Conservation (phyloP, 2,113 vertebrate species). For the Trogon melanurus region DNA sequence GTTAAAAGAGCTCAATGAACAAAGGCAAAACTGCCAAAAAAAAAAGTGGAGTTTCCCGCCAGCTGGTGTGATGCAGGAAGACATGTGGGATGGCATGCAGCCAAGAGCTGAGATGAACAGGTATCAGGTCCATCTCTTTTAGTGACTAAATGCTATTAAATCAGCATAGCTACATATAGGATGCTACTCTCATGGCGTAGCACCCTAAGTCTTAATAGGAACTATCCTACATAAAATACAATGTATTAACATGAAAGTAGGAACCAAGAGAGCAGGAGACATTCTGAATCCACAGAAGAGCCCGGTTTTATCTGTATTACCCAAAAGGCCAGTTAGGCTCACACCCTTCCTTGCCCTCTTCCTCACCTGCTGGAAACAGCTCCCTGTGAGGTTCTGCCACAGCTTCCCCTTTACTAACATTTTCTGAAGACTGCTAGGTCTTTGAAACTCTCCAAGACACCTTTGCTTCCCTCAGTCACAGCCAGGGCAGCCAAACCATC, state of each 20-base stretch:
- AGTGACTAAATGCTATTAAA: background rate
- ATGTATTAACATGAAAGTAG: background rate
- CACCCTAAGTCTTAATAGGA: background rate
- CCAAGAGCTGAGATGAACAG: background rate
- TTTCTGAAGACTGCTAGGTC: background rate
- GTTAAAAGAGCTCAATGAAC: background rate
- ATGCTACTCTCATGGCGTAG: background rate
- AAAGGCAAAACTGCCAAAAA: background rate
- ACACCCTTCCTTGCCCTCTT: background rate
- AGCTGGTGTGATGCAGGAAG: rapidly evolving
- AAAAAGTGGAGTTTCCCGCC: background rate
- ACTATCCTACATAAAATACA: background rate
- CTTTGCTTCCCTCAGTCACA: background rate
- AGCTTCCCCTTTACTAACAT: background rate
- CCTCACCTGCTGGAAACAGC: background rate
- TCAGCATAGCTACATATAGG: background rate
- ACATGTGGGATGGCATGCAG: background rate
- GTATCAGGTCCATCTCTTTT: background rate
- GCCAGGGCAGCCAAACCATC: background rate
- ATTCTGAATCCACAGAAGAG: background rate
- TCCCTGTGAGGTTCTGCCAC: background rate
- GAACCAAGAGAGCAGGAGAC: background rate
- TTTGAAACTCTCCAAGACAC: background rate
- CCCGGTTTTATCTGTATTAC: background rate
- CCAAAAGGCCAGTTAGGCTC: background rate